Conservation (phyloP, 2,888 invertebrate genomes). For the Limnephilus rhombicus region DNA sequence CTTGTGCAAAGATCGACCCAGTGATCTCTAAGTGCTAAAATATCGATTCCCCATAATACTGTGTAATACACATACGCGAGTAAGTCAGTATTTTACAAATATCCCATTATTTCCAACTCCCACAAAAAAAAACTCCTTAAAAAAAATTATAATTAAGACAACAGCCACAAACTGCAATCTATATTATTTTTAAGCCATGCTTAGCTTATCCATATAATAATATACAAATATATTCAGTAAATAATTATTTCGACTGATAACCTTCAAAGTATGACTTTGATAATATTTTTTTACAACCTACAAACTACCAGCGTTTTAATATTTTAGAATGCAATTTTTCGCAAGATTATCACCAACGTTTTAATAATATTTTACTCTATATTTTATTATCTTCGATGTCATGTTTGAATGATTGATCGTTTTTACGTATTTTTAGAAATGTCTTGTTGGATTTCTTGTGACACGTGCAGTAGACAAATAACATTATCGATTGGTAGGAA, state of each 20-base stretch:
- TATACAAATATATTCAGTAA: not conserved
- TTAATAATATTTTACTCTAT: not conserved
- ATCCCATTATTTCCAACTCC: too few species aligned
- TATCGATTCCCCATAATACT: too few species aligned
- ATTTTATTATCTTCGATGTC: not conserved
- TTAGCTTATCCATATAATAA: not conserved
- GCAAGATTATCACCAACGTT: not conserved
- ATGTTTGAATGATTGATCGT: not conserved
- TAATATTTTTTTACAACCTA: not conserved
- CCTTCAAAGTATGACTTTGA: not conserved
- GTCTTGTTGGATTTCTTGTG: not conserved
- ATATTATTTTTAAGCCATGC: not conserved
- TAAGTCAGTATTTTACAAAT: too few species aligned
- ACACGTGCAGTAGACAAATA: not conserved
- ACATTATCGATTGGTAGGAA: too few species aligned
- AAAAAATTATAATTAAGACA: too few species aligned
- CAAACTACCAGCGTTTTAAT: not conserved
- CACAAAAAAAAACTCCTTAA: too few species aligned
- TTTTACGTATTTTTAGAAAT: not conserved
- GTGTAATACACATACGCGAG: too few species aligned
- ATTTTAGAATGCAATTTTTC: not conserved
- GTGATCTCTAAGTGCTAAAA: too few species aligned
- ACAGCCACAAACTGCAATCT: not conserved
- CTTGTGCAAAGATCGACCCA: too few species aligned
- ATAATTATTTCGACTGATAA: not conserved